Evolutionary conservation across 2,113 vertebrate genomes (phyloP).

Genomic region (Spilogale gracilis): DNA sequence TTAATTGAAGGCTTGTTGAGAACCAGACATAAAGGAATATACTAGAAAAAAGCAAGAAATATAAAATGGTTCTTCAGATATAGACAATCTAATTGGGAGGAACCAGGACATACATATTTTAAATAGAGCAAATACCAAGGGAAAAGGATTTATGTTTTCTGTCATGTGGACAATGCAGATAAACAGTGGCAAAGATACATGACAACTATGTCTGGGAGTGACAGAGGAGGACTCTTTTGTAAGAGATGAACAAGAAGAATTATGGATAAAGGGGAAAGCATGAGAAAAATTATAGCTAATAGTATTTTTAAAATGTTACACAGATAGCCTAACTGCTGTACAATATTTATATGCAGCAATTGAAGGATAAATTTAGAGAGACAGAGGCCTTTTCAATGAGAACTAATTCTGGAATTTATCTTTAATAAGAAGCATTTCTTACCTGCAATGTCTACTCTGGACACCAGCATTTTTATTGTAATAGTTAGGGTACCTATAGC

Average conservation of each 20-base stretch:
- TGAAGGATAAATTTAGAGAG: not conserved
- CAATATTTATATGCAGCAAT: not conserved
- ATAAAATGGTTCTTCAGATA: not conserved
- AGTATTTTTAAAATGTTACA: not conserved
- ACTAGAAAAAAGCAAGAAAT: not conserved
- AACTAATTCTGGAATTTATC: slow-evolving; percentile 15
- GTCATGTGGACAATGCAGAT: not conserved
- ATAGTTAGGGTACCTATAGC: not conserved
- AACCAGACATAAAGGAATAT: not conserved
- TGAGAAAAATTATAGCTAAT: not conserved
- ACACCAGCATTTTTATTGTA: not conserved
- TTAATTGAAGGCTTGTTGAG: not conserved
- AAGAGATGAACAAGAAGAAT: not conserved
- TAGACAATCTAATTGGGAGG: not conserved
- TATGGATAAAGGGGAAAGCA: not conserved
- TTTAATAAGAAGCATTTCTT: not conserved
- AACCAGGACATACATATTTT: not conserved
- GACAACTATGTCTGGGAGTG: not conserved
- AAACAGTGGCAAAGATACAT: not conserved
- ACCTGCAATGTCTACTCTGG: not conserved
- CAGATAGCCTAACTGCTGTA: not conserved
- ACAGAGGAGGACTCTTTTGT: not conserved
- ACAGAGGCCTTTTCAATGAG: not conserved
- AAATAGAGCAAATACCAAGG: not conserved
- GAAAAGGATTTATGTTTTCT: not conserved